Percentiles rank a stretch among this genome's conserved stretches.
phyloP scores from a whole-genome alignment of 2,113 vertebrate species.

The Hydropotes inermis region DNA sequence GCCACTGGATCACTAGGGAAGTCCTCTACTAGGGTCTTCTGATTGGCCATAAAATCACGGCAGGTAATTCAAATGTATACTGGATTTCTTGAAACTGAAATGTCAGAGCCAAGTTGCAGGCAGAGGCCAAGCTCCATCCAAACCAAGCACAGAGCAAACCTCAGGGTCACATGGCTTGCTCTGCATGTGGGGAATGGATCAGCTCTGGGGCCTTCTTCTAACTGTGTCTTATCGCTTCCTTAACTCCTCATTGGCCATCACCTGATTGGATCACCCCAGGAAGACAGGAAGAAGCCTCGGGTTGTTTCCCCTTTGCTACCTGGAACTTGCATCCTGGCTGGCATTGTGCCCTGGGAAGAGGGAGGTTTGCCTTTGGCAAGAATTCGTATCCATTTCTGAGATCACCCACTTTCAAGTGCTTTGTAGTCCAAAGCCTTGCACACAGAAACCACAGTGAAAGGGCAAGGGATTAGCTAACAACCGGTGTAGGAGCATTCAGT shows the following conservation, averaged over 20 bases:
- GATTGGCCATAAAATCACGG: background rate
- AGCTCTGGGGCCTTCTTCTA: background rate
- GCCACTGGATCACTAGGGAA: background rate
- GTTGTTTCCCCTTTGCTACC: background rate
- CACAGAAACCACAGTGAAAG: background rate
- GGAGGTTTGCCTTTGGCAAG: background rate
- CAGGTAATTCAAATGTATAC: rapidly evolving
- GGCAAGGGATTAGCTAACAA: no score
- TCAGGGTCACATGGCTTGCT: background rate
- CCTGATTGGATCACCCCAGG: conserved; percentile 25
- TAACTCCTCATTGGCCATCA: background rate
- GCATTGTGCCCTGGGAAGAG: background rate
- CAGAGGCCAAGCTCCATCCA: background rate
- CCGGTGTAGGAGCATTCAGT: rapidly evolving
- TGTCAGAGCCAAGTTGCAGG: background rate
- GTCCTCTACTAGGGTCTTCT: background rate
- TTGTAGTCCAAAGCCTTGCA: background rate
- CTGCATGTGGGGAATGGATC: background rate
- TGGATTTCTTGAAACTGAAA: background rate
- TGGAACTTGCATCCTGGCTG: background rate
- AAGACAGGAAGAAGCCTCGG: background rate
- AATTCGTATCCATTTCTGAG: background rate
- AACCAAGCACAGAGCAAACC: background rate
- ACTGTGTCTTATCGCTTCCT: background rate
- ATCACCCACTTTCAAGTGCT: background rate